Conservation (phyloP, 1,140 invertebrate species). For the Tetramorium alpestre region DNA sequence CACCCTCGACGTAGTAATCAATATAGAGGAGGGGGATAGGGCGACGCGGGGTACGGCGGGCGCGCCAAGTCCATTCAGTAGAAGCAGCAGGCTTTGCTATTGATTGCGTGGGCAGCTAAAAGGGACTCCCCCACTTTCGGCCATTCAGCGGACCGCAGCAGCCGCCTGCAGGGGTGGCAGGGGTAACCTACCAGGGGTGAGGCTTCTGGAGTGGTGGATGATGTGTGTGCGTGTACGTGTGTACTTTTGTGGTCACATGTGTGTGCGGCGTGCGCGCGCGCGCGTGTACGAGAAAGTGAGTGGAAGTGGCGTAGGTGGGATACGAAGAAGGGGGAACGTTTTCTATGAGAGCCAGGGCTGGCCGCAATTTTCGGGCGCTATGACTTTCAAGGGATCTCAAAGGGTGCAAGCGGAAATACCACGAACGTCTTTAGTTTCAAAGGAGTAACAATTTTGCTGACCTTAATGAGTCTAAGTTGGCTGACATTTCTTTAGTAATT, state of each 20-base stretch:
- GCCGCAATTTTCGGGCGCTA: constrained; percentile 46
- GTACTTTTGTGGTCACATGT: neutral
- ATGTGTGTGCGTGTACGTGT: neutral
- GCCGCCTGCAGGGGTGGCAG: constrained; percentile 24
- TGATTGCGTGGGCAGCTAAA: constrained; percentile 69
- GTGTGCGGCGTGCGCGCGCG: neutral
- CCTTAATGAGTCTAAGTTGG: neutral
- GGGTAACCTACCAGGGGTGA: constrained; percentile 26
- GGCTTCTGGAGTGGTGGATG: neutral
- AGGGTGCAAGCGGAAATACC: neutral
- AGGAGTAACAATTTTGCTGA: neutral
- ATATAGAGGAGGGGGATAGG: constrained; percentile 57
- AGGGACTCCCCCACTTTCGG: constrained; percentile 48
- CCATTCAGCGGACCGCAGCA: constrained; percentile 53
- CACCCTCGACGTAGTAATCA: constrained; percentile 64
- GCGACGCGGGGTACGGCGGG: constrained; percentile 20
- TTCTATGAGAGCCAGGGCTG: constrained; percentile 38
- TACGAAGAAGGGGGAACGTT: constrained; percentile 28
- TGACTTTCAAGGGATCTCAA: neutral
- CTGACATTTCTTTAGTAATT: neutral
- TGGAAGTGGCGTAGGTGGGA: constrained; percentile 31
- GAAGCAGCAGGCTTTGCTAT: constrained; percentile 64
- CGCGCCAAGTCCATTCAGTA: constrained; percentile 71
- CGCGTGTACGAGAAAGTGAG: constrained; percentile 21
- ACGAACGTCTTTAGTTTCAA: neutral